Percentiles rank a stretch among this genome's conserved stretches.
These are phyloP conservation scores for Caenorhabditis auriculariae DNA, from an alignment of 2,888 invertebrate species.

Conservation along the genomic window DNA sequence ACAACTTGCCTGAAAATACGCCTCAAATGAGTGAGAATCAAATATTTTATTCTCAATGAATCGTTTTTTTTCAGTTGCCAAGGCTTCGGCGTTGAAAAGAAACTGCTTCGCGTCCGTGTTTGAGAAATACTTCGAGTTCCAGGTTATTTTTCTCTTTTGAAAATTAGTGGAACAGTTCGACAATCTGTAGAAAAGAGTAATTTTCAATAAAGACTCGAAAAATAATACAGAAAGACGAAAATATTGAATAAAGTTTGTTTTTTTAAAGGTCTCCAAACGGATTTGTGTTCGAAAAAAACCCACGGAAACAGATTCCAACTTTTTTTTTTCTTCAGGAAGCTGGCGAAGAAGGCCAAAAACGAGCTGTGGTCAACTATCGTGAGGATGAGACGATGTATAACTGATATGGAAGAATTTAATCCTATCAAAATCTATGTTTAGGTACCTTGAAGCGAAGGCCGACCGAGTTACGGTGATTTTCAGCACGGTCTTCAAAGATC, in stretches of 20 bases:
- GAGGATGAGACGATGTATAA: constrained; percentile 95
- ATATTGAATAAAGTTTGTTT: too few relatives aligned
- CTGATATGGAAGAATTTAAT: background rate
- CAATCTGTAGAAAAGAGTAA: background rate
- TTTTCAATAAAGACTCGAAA: background rate
- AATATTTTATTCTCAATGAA: background rate
- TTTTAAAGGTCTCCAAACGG: too few relatives aligned
- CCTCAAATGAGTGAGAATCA: constrained; percentile 66
- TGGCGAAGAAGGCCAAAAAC: constrained; percentile 84
- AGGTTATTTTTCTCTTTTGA: constrained; percentile 7
- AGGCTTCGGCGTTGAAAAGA: constrained; percentile 88
- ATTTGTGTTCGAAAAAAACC: too few relatives aligned
- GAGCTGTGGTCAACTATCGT: constrained; percentile 96
- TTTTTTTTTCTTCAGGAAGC: constrained; percentile 82
- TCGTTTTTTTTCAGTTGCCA: constrained; percentile 71
- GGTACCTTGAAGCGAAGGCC: constrained; percentile 95
- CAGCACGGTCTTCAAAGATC: constrained; percentile 96
- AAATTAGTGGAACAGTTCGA: background rate
- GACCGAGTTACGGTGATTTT: constrained; percentile 99
- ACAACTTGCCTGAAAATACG: constrained; percentile 85
- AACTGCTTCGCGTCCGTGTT: constrained; percentile 99
- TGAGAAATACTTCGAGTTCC: constrained; percentile 95
- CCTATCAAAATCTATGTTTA: constrained; percentile 64
- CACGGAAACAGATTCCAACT: too few relatives aligned
- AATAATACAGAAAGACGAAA: background rate